A percentile compares a stretch with the other conserved stretches of the same genome.
Conservation (phyloP, 2,797 vertebrate species). For the Carcharodon carcharias region DNA sequence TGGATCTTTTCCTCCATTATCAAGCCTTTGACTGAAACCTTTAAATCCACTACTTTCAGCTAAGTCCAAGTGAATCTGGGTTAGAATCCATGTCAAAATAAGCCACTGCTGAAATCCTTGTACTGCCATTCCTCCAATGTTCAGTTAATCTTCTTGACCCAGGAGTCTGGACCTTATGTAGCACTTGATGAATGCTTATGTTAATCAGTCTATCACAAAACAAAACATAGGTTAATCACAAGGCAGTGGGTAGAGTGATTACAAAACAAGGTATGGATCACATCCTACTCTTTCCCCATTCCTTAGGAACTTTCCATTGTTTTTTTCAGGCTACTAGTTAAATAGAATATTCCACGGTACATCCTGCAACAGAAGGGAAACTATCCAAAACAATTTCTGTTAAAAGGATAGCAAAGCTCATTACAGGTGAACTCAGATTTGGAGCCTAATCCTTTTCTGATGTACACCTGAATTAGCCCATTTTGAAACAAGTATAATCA, state of each 20-base stretch:
- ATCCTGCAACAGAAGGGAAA: neutral
- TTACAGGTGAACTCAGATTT: neutral
- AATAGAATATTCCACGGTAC: neutral
- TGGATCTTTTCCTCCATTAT: neutral
- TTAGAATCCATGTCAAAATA: neutral
- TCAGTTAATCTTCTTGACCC: neutral
- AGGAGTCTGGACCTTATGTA: neutral
- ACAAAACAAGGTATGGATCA: neutral
- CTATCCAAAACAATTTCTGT: neutral
- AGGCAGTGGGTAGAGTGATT: neutral
- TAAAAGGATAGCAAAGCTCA: neutral
- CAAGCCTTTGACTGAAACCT: neutral
- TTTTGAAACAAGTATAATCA: neutral
- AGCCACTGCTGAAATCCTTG: neutral
- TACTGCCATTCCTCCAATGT: neutral
- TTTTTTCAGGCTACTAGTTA: neutral
- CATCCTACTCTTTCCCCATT: neutral
- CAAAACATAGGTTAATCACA: neutral
- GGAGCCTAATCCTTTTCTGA: neutral
- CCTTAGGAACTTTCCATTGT: neutral
- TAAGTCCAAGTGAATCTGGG: slow-evolving; percentile 7
- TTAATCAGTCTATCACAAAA: neutral
- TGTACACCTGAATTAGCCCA: neutral
- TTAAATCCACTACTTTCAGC: neutral
- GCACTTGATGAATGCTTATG: too few species aligned